Conservation (phyloP, 2,888 invertebrate genomes). For the Neoscelio sp. region DNA sequence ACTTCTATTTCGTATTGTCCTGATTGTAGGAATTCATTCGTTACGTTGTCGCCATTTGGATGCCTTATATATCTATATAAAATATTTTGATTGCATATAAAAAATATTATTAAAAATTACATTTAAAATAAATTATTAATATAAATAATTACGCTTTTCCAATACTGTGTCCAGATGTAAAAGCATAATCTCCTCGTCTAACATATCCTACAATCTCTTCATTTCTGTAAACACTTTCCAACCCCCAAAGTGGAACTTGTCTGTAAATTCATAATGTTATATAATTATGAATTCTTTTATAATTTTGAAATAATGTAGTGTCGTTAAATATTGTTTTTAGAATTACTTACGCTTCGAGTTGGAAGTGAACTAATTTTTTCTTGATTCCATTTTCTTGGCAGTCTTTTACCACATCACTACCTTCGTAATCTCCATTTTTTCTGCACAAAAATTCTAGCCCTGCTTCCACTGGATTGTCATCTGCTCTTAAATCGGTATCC, state of each 20-base stretch:
- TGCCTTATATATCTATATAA: constrained; percentile 84
- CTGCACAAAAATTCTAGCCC: constrained; percentile 92
- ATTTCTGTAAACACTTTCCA: constrained; percentile 93
- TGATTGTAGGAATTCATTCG: constrained; percentile 87
- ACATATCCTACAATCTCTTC: constrained; percentile 91
- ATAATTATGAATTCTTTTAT: constrained; percentile 7
- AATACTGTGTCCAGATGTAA: constrained; percentile 85
- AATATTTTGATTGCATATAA: too few relatives aligned
- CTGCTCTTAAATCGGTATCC: constrained; percentile 91
- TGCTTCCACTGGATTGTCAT: constrained; percentile 95
- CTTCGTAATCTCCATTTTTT: constrained; percentile 90
- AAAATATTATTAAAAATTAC: background rate
- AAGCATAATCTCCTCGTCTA: constrained; percentile 92
- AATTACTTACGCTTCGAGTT: constrained; percentile 86
- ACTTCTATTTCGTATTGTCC: constrained; percentile 93
- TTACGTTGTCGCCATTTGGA: constrained; percentile 86
- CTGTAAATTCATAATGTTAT: constrained; percentile 65
- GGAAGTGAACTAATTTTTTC: constrained; percentile 90
- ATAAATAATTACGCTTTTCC: constrained; percentile 85
- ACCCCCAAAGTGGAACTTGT: constrained; percentile 91
- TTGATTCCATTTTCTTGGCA: constrained; percentile 87
- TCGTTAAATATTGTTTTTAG: background rate
- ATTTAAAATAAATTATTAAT: constrained; percentile 85
- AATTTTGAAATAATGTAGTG: constrained; percentile 7
- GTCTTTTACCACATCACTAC: constrained; percentile 88